Conservation (phyloP, 2,113 vertebrate species). For the Petaurus breviceps region DNA sequence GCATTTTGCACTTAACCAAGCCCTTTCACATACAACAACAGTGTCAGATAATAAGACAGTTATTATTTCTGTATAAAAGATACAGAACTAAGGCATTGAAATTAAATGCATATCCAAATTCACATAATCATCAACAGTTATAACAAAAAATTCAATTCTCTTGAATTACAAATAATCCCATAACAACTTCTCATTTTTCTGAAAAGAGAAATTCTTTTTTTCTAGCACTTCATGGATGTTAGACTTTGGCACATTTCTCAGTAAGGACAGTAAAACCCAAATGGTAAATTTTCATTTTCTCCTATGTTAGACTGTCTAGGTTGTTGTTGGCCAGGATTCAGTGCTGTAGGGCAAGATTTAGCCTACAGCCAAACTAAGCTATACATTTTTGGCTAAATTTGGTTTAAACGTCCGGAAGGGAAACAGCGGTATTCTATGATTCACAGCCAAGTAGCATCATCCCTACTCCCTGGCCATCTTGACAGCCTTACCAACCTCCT, state of each 20-base stretch:
- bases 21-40: neutral
- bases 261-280: slow-evolving; percentile 21
- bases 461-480: neutral
- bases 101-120: slow-evolving; percentile 41
- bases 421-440: neutral
- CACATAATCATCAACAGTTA: neutral
- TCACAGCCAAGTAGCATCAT: neutral
- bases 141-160: slow-evolving; percentile 32
- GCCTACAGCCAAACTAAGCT: slow-evolving; percentile 40
- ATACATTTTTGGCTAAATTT: slow-evolving; percentile 41
- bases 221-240: neutral
- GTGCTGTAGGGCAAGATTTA: slow-evolving; percentile 37
- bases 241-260: neutral
- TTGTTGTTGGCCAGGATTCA: slow-evolving; percentile 31
- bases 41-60: neutral
- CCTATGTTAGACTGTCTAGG: neutral
- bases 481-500: neutral
- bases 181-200: slow-evolving; percentile 23
- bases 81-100: neutral
- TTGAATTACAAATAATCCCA: neutral
- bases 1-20: neutral
- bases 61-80: neutral
- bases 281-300: slow-evolving; percentile 38
- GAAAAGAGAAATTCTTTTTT: slow-evolving; percentile 24
- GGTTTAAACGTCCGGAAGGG: slow-evolving; percentile 37